These are phyloP conservation scores for Odontesthes bonariensis DNA, from an alignment of 2,113 vertebrate species.

Conservation along the genomic window DNA sequence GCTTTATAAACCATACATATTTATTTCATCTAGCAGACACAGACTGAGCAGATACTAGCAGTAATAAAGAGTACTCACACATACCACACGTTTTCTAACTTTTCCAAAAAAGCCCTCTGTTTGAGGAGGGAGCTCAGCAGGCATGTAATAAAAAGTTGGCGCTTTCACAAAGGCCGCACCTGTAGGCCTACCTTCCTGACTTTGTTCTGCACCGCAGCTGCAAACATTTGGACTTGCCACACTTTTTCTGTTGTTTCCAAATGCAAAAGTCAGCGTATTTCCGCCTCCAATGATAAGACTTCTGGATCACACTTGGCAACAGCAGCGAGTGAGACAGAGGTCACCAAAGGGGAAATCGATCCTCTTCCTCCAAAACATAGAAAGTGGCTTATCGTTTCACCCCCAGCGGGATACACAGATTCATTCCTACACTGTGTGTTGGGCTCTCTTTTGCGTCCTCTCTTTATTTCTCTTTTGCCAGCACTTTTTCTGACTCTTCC, in stretches of 20 bases:
- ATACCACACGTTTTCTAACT: background rate
- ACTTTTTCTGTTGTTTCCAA: conserved; percentile 28
- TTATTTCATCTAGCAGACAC: too few relatives aligned
- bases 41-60: too few relatives aligned
- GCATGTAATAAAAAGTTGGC: conserved; percentile 29
- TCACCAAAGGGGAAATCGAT: conserved; percentile 76
- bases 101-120: background rate
- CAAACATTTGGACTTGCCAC: conserved; percentile 38
- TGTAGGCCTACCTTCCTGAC: conserved; percentile 21
- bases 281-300: conserved; percentile 71
- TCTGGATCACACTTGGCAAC: conserved; percentile 67
- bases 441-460: conserved; percentile 14
- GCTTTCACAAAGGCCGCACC: conserved; percentile 25
- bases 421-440: conserved; percentile 46
- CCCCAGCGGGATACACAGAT: conserved; percentile 69
- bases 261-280: conserved; percentile 49
- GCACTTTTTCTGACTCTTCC: conserved; percentile 7
- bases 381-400: conserved; percentile 73
- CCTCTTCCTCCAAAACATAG: conserved; percentile 74
- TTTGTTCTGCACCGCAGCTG: conserved; percentile 33
- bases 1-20: too few relatives aligned
- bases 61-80: background rate
- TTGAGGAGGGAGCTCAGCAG: background rate
- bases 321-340: conserved; percentile 68
- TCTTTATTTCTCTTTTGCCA: conserved; percentile 30